Percentiles rank a stretch among this genome's conserved stretches.
Evolutionary conservation across 1,140 invertebrate genomes (phyloP).

Genomic region (Rhynchophorus ferrugineus): DNA sequence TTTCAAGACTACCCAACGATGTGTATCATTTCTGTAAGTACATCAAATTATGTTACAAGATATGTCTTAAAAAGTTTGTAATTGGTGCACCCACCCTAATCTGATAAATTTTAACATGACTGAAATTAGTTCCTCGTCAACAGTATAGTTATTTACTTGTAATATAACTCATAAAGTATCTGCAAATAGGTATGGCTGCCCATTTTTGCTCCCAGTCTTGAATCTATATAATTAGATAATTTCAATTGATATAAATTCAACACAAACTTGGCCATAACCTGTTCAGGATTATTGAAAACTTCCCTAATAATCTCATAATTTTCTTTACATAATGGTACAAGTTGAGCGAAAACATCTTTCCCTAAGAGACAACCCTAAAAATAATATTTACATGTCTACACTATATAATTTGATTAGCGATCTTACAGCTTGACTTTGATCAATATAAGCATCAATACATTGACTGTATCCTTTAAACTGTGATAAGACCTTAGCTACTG

Average conservation of each 20-base stretch:
- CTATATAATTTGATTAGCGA: constrained; percentile 4
- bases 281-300: constrained; percentile 94
- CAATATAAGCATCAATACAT: constrained; percentile 95
- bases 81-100: too few relatives aligned
- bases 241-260: constrained; percentile 93
- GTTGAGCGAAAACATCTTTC: constrained; percentile 85
- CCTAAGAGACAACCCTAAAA: constrained; percentile 60
- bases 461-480: constrained; percentile 96
- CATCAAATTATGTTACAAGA: too few relatives aligned
- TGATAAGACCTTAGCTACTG: constrained; percentile 82
- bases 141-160: constrained; percentile 57
- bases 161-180: constrained; percentile 84
- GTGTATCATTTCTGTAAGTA: too few relatives aligned
- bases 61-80: too few relatives aligned
- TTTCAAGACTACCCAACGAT: too few relatives aligned
- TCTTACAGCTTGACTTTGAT: constrained; percentile 85
- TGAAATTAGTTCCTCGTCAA: too few relatives aligned
- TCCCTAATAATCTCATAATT: constrained; percentile 83
- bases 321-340: constrained; percentile 82
- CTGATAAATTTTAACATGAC: too few relatives aligned
- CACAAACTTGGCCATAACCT: constrained; percentile 97
- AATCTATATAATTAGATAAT: constrained; percentile 78
- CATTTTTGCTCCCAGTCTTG: constrained; percentile 66
- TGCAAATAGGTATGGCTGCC: constrained; percentile 83
- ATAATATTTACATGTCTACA: background rate